Base-by-base conservation (phyloP, 2,797 vertebrate genomes). In the Hydrocynus forskahlii region DNA sequence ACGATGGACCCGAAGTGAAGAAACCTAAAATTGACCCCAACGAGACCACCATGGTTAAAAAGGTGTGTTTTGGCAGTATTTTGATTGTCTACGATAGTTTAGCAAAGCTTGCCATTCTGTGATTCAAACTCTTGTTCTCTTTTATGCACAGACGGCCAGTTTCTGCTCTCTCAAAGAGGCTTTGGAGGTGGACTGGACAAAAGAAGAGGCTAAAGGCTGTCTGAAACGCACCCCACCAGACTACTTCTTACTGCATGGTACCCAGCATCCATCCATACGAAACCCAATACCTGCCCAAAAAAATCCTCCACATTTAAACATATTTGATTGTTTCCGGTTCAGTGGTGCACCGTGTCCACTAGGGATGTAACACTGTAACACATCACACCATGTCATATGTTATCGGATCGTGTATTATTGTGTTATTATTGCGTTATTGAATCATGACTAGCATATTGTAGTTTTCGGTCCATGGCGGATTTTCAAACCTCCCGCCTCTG, bases 171-270 rank as follows among this genome's bases (percentile, higher is more conserved):
- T 98, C 72, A 96, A 96, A 88, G 96, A 96, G 13, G 96, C 97
- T 0, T 91, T 99, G 87, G 94, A 95, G 72, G 92, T 97, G 0
- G 94, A 96, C 81, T 98, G 97, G 97, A 95, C 92, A 0, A 93
- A 84, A 0, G 95, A 98, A 66, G 97, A 96, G 86, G 95, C 94
- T 1, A 94, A 94, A 86, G 91, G 90, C 0, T 77, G 88, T 0
- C 87, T 97, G 72, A 97, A 96, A 88, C 92, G 92, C 14, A 96
- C 94, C 0, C 87, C 97, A 0, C 77, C 94, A 0, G 97, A 97
- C 84, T 98, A 96, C 90, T 99, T 99, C 88, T 92, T 98, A 50
- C 90, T 98, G 10, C 97, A 96, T 87, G 97, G 97, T 98, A 90
- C 85, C 68, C 13, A 12, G 21, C 4, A 55, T 17, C 19, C n/a